Percentiles rank a stretch among this genome's conserved stretches.
phyloP scores from a whole-genome alignment of 1,140 invertebrate species.

The Oscheius sp. region DNA sequence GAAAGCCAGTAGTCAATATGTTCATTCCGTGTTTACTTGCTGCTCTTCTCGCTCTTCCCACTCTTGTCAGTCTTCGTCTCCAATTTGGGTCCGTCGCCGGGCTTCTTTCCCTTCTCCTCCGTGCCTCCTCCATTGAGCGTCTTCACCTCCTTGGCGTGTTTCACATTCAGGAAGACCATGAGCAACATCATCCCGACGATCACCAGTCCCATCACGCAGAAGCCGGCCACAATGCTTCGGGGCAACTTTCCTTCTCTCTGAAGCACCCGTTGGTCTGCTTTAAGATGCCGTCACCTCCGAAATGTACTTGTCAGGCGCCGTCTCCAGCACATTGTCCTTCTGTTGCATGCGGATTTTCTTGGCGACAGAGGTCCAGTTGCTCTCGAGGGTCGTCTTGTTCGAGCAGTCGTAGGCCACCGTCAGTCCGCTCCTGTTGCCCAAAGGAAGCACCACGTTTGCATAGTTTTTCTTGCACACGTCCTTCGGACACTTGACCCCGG shows the following conservation, averaged over 20 bases:
- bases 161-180: background rate
- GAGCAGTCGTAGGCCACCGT: background rate
- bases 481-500: background rate
- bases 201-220: background rate
- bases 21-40: too few species aligned
- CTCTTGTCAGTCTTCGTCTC: too few species aligned
- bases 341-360: background rate
- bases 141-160: background rate
- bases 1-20: too few species aligned
- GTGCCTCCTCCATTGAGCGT: background rate
- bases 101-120: background rate
- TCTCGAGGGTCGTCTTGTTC: background rate
- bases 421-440: background rate
- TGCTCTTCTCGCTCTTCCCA: too few species aligned
- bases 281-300: background rate
- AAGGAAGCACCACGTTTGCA: background rate
- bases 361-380: slow-evolving; percentile 6
- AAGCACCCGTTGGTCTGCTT: too few species aligned
- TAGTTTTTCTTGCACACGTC: background rate
- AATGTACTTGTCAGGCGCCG: background rate
- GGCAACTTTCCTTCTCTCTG: background rate
- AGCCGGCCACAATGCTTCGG: background rate
- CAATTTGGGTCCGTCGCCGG: too few species aligned
- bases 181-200: background rate
- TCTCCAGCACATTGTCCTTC: background rate